Conservation (phyloP, 2,113 vertebrate species). For the Astur gentilis region DNA sequence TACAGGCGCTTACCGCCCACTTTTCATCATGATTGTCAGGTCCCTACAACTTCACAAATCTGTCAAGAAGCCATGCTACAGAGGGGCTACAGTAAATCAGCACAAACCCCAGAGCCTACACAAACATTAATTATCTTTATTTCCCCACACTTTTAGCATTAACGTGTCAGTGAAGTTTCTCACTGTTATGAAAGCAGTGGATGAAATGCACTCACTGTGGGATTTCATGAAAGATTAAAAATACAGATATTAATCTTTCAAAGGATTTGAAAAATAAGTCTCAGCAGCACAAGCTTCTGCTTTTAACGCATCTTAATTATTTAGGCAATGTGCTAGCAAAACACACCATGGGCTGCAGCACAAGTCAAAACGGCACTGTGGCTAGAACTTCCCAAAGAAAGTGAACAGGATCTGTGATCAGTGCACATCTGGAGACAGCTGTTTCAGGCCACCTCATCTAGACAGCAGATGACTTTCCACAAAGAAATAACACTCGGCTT, state of each 20-base stretch:
- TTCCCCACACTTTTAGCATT: background rate
- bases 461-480: background rate
- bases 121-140: background rate
- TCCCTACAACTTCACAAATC: background rate
- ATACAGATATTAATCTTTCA: constrained; percentile 75
- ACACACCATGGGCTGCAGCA: background rate
- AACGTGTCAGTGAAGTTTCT: background rate
- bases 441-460: background rate
- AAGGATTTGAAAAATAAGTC: constrained; percentile 59
- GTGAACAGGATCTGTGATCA: background rate
- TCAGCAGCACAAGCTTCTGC: constrained; percentile 57
- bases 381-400: constrained; percentile 18
- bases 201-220: constrained; percentile 13
- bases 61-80: background rate
- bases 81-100: background rate
- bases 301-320: constrained; percentile 76
- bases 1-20: background rate
- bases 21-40: background rate
- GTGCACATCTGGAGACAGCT: background rate
- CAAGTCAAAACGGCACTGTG: background rate
- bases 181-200: constrained; percentile 19
- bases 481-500: background rate
- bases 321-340: constrained; percentile 49
- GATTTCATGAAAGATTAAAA: constrained; percentile 60
- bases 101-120: background rate